phyloP scores from a whole-genome alignment of 2,797 vertebrate species.

The Neoniphon sammara region DNA sequence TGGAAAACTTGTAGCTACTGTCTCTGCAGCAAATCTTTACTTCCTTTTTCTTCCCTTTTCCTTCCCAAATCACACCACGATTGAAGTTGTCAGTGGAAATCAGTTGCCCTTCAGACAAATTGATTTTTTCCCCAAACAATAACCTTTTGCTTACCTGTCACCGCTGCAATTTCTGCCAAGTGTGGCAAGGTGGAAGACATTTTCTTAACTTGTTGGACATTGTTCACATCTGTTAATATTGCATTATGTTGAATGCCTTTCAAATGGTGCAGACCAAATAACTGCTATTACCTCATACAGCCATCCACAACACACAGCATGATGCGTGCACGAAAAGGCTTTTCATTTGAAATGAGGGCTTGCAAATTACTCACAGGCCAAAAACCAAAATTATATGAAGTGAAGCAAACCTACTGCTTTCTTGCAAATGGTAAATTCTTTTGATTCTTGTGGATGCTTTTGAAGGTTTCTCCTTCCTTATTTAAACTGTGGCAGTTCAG shows the following conservation, averaged over 20 bases:
- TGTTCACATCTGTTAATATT: constrained; percentile 67
- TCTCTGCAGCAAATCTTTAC: constrained; percentile 11
- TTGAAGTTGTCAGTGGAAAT: constrained; percentile 3
- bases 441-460: constrained; percentile 87
- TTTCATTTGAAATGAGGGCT: constrained; percentile 85
- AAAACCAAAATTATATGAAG: constrained; percentile 89
- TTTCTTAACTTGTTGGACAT: constrained; percentile 53
- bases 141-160: constrained; percentile 6
- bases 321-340: constrained; percentile 68
- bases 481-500: constrained; percentile 82
- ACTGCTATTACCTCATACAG: constrained; percentile 74
- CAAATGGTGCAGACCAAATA: constrained; percentile 81
- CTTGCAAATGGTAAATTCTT: constrained; percentile 84
- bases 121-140: background rate
- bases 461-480: constrained; percentile 82
- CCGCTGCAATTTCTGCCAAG: constrained; percentile 35
- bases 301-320: constrained; percentile 68
- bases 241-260: constrained; percentile 65
- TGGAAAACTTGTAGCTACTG: constrained; percentile 9
- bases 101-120: background rate
- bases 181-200: constrained; percentile 46
- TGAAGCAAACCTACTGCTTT: constrained; percentile 87
- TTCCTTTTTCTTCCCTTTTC: constrained; percentile 22
- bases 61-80: background rate
- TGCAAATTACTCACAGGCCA: constrained; percentile 84